phyloP scores from a whole-genome alignment of 2,113 vertebrate genomes.

The Triplophysa rosa region DNA sequence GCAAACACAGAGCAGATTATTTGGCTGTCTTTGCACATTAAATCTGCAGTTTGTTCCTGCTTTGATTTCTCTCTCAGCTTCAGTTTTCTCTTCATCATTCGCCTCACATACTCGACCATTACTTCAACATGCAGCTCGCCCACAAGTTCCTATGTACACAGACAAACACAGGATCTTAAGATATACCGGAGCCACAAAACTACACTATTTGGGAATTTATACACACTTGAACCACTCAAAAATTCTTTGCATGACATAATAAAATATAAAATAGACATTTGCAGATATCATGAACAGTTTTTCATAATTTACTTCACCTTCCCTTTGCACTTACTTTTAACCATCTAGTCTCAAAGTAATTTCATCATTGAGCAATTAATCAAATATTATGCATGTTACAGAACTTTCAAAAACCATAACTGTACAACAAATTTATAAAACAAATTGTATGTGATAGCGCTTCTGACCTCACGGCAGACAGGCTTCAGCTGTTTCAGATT shows the following conservation, averaged over 20 bases:
- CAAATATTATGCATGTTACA: too few relatives aligned
- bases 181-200: not conserved
- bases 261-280: too few relatives aligned
- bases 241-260: not conserved
- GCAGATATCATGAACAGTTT: too few relatives aligned
- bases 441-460: not conserved
- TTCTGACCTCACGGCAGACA: constrained; percentile 74
- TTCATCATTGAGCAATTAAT: too few relatives aligned
- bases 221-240: not conserved
- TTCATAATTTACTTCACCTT: too few relatives aligned
- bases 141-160: constrained; percentile 73
- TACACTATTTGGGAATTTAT: too few relatives aligned
- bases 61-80: constrained; percentile 69
- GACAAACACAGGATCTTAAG: constrained; percentile 16
- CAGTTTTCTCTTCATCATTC: constrained; percentile 76
- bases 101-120: constrained; percentile 77
- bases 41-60: constrained; percentile 73
- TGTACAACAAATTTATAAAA: not conserved
- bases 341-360: not conserved
- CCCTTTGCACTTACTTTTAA: too few relatives aligned
- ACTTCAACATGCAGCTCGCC: constrained; percentile 64
- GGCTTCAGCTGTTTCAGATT: constrained; percentile 71
- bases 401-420: too few relatives aligned
- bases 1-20: constrained; percentile 75
- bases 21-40: constrained; percentile 65